Percentiles rank a stretch among this genome's conserved stretches.
These are phyloP conservation scores for Geopemphigus sp. DNA, from an alignment of 1,140 invertebrate species.

Conservation along the genomic window DNA sequence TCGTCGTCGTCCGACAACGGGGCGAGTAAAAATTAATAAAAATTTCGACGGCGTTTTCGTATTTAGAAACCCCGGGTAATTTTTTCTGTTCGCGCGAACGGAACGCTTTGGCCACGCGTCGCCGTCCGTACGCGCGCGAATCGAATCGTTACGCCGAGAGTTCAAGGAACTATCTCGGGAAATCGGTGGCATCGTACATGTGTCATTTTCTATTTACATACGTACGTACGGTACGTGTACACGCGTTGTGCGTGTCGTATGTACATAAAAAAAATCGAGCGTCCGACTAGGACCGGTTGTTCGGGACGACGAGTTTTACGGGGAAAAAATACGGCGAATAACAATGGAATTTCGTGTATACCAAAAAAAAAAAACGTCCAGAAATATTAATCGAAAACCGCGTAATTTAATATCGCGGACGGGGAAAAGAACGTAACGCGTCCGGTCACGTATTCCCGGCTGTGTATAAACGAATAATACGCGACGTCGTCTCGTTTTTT, in stretches of 20 bases:
- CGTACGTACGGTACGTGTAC: no score
- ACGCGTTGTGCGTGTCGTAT: no score
- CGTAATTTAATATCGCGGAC: no score
- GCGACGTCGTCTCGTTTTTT: no score
- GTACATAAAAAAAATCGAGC: not conserved
- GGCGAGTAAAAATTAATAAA: no score
- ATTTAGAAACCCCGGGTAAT: not conserved
- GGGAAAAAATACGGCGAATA: not conserved
- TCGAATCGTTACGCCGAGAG: constrained; percentile 32
- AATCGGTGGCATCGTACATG: not conserved
- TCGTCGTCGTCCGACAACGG: no score
- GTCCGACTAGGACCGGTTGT: not conserved
- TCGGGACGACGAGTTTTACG: not conserved
- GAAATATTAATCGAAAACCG: no score
- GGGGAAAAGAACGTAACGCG: no score
- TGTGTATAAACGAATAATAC: no score
- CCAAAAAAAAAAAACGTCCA: no score
- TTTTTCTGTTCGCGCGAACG: not conserved
- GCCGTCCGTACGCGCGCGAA: constrained; percentile 19
- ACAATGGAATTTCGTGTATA: not conserved
- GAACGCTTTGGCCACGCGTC: constrained; percentile 4
- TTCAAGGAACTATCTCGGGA: constrained; percentile 45
- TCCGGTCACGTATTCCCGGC: no score
- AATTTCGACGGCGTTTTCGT: no score
- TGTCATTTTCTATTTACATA: constrained; percentile 11